Base-by-base conservation (phyloP, 2,797 vertebrate species). In the Microhierax caerulescens region DNA sequence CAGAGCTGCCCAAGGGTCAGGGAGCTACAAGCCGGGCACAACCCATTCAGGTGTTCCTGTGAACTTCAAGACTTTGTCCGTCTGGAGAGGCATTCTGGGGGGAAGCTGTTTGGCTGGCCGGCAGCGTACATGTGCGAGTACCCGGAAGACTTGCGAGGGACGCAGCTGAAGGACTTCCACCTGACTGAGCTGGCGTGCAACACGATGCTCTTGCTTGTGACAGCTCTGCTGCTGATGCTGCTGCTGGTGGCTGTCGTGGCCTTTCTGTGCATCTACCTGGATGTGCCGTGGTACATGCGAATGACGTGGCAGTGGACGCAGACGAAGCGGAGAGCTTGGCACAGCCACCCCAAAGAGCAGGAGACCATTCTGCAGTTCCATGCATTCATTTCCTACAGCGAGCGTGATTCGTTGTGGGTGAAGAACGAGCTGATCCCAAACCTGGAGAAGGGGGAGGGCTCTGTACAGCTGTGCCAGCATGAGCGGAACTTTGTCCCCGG, bases 321-420 rank as follows among this genome's bases (percentile, higher is more conserved):
- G 96, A 98, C 98, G 14, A 99, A 99, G 94, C 98, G 88, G 36
- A 98, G 99, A 23, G 96, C 98, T 74, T 85, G 97, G 95, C 97
- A 96, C 45, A 25, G 39, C 22, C 76, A 27, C 4, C 56, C 85
- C 4, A 94, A 95, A 6, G 86, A 97, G 16, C 93, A 65, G 45
- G 95, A 95, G 9, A 65, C 11, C 7, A 8, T 7, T 13, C 73
- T 99, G 73, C 90, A 96, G 21, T 99, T 99, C 53, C 99, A 99
- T 2, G 99, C 99, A 0, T 99, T 99, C 74, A 82, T 99, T 57
- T 99, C 99, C 9, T 99, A 99, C 88, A 99, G 99, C 53, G 98
- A 98, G 79, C 98, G 96, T 0, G 99, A 99, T 16, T 95, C 97
- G 0, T 36, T 84, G 39, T 99, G 99, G 99, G 99, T 99, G 69